A percentile compares a stretch with the other conserved stretches of the same genome.
Conservation (phyloP, 2,797 vertebrate genomes). For the Acrossocheilus wenchowensis region DNA sequence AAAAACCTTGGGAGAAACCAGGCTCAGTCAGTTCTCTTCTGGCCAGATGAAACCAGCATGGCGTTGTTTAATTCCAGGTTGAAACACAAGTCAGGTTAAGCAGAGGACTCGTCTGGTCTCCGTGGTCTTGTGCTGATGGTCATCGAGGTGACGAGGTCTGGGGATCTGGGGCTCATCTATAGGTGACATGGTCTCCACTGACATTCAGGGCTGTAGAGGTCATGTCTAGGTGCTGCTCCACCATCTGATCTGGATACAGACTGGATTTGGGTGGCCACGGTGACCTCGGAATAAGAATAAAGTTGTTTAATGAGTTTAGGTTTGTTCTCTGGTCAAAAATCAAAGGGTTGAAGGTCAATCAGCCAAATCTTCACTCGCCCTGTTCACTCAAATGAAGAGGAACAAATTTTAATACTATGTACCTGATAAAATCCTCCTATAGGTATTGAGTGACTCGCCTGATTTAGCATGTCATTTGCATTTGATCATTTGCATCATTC, state of each 20-base stretch:
- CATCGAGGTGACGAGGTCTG: too few relatives aligned
- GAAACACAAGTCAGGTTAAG: too few relatives aligned
- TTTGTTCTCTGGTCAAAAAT: neutral
- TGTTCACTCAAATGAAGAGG: neutral
- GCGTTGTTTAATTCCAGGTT: too few relatives aligned
- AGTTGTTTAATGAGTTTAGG: too few relatives aligned
- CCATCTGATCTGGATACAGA: too few relatives aligned
- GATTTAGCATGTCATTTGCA: neutral
- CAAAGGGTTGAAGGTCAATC: neutral
- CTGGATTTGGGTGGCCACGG: too few relatives aligned
- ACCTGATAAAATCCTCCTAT: neutral
- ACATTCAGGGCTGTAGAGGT: too few relatives aligned
- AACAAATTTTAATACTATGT: neutral
- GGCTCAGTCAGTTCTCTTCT: neutral
- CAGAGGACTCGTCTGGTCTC: neutral
- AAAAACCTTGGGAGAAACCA: too few relatives aligned
- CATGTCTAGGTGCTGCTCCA: too few relatives aligned
- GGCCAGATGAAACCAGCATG: neutral
- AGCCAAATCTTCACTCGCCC: neutral
- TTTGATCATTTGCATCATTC: neutral
- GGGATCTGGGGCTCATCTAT: too few relatives aligned
- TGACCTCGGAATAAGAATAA: too few relatives aligned
- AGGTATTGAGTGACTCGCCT: neutral
- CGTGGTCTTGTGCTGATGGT: neutral
- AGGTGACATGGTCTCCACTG: too few relatives aligned